Base-by-base conservation (phyloP, 2,888 invertebrate genomes). In the Volucella bombylans region DNA sequence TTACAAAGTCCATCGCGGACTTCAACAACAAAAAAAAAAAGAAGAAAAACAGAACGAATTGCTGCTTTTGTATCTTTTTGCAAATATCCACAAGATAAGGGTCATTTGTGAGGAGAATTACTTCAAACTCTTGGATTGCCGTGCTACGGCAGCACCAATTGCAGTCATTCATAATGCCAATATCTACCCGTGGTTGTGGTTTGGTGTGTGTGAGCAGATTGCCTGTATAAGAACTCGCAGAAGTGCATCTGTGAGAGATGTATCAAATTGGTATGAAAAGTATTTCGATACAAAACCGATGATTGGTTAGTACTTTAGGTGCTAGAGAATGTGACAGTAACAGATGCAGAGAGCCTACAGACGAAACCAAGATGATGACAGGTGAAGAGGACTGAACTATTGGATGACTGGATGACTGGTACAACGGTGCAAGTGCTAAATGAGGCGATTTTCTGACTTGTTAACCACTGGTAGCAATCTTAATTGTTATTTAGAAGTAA, bases 71-170 rank as follows among this genome's bases (percentile, higher is more conserved):
- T 49, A 47, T 38, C n/a, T 23, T 62, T 59, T 41, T 52, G 14
- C 55, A 59, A 64, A 71, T 15, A 64, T 64, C 73, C 54, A 65
- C 55, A 14, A 71, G 85, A 85, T 85, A 85, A 85, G 83, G 85
- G 81, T 81, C 85, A 81, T 76, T 85, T 80, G 31, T 31, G 73
- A 11, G 72, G 81, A 68, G 79, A 85, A 85, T 85, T 85, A 57
- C 72, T 72, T 76, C 65, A 54, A 77, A 81, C 50, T 81, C 61
- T 74, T 68, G 54, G 43, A 68, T 49, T 59, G 6, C 31, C 31
- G 39, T 47, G 67, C 54, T 23, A 39, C 45, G 43, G 62, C 23
- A 68, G 57, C 23, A 57, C 31, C 71, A 85, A 85, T 85, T 85
- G 81, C 72, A 80, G 67, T 62, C 76, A 83, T 83, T 80, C 76